A percentile compares a stretch with the other conserved stretches of the same genome.
phyloP scores from a whole-genome alignment of 2,797 vertebrate species.

The Channa striata region DNA sequence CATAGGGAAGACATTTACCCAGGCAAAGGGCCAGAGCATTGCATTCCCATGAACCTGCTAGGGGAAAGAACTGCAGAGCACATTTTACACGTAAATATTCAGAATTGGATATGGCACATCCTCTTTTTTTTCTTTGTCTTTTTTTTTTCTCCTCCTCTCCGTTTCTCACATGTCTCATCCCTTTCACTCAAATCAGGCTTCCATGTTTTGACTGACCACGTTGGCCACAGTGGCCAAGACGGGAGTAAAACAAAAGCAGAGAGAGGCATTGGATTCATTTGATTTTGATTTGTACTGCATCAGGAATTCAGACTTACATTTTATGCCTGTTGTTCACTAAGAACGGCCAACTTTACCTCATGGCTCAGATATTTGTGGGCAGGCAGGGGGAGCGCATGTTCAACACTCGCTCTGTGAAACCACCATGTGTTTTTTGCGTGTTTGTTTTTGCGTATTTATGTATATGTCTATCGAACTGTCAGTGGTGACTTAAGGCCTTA shows the following conservation, averaged over 20 bases:
- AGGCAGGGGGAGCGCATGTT: constrained; percentile 53
- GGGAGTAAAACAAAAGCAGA: constrained; percentile 75
- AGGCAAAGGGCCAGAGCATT: constrained; percentile 79
- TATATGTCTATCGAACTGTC: constrained; percentile 47
- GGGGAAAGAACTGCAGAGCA: constrained; percentile 72
- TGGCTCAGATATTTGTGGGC: constrained; percentile 63
- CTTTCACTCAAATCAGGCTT: constrained; percentile 71
- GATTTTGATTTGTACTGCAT: constrained; percentile 77
- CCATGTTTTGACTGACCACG: constrained; percentile 72
- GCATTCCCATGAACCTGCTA: constrained; percentile 78
- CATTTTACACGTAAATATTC: constrained; percentile 79
- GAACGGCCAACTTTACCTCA: constrained; percentile 75
- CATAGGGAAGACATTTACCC: constrained; percentile 83
- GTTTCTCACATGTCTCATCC: constrained; percentile 74
- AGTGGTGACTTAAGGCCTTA: constrained; percentile 52
- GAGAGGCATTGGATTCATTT: constrained; percentile 61
- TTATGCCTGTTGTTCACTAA: constrained; percentile 70
- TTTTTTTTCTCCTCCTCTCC: constrained; percentile 45
- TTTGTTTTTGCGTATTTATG: constrained; percentile 66
- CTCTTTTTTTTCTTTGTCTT: constrained; percentile 57
- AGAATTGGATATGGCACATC: constrained; percentile 80
- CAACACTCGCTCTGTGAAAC: constrained; percentile 51
- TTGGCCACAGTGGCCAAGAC: constrained; percentile 70
- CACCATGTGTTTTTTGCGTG: constrained; percentile 66
- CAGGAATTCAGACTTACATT: constrained; percentile 74